Base-by-base conservation (phyloP, 1,140 invertebrate genomes). In the Tetragonula clypearis region DNA sequence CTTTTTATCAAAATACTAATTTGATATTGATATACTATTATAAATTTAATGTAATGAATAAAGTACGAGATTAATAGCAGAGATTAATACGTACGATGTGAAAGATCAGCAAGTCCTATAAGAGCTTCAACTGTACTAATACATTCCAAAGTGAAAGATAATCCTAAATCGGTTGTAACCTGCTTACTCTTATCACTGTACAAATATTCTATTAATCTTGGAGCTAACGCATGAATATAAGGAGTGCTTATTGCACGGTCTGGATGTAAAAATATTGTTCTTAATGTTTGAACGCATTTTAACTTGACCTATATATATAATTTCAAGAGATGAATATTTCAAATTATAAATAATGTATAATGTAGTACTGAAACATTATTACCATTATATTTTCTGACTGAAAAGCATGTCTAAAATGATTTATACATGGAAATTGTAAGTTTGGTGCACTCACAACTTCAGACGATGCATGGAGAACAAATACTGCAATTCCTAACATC, bases 371-470 rank as follows among this genome's bases (percentile, higher is more conserved):
- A 73, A 60, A 53, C 9, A n/a, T 72, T 55, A 69, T 95, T 94
- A 98, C 98, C 92, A 96, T 94, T 62, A 96, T 95, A 93, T 97
- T 96, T 15, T 96, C 93, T 23, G 97, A 97, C 92, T 98, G 97
- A 86, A 99, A 96, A 90, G 98, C 97, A 88, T 98, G 97, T 74
- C 98, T 96, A 92, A 99, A 98, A 88, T 99, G 97, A 95, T 99
- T 99, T 87, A 99, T 98, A 92, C 98, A 98, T 3, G 98, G 98
- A 95, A 98, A 98, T 93, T 98, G 97, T 55, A 99, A 94, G 90
- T 98, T 97, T 3, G 97, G 97, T 15, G 97, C 96, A 60, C 96
- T 95, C 17, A 97, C 96, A 17, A 98, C 97, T 84, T 97, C 96
- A 9, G 97, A 95, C 1, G 97, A 97, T 19, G 97, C 97, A 90